Percentiles rank a stretch among this genome's conserved stretches.
These are phyloP conservation scores for Yoshiicerus persimilis DNA, from an alignment of 1,140 invertebrate genomes.

Conservation along the genomic window DNA sequence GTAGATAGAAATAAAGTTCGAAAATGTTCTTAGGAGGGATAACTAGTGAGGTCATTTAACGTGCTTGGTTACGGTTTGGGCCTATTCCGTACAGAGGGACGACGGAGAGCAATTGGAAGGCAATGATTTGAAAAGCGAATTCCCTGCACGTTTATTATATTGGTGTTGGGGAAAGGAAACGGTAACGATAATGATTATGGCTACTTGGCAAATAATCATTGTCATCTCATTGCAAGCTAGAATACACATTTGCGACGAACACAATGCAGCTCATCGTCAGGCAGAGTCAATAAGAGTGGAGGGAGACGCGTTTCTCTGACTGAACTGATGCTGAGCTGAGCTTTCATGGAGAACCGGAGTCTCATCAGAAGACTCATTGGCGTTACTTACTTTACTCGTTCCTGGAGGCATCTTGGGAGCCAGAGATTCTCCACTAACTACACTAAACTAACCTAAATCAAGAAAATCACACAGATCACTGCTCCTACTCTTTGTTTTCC, in stretches of 20 bases:
- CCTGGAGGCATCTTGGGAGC: neutral
- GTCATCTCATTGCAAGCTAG: neutral
- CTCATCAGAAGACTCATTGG: neutral
- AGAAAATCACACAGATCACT: neutral
- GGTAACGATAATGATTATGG: constrained; percentile 9
- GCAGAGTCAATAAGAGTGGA: neutral
- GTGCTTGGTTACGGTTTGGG: neutral
- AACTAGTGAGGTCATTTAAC: too few species aligned
- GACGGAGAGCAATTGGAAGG: neutral
- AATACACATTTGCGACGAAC: neutral
- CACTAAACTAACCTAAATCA: neutral
- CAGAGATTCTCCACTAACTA: neutral
- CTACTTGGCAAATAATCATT: constrained; percentile 11
- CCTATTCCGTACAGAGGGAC: neutral
- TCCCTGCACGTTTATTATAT: neutral
- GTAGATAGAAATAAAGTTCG: too few species aligned
- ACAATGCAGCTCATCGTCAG: neutral
- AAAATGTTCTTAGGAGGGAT: too few species aligned
- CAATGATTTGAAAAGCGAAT: neutral
- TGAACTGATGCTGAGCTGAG: neutral
- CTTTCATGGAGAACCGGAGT: too few species aligned
- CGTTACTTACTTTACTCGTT: neutral
- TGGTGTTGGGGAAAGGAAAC: neutral
- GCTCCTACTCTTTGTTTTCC: neutral
- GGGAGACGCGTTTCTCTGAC: neutral